These are phyloP conservation scores for Eira barbara DNA, from an alignment of 2,113 vertebrate species.

Conservation along the genomic window DNA sequence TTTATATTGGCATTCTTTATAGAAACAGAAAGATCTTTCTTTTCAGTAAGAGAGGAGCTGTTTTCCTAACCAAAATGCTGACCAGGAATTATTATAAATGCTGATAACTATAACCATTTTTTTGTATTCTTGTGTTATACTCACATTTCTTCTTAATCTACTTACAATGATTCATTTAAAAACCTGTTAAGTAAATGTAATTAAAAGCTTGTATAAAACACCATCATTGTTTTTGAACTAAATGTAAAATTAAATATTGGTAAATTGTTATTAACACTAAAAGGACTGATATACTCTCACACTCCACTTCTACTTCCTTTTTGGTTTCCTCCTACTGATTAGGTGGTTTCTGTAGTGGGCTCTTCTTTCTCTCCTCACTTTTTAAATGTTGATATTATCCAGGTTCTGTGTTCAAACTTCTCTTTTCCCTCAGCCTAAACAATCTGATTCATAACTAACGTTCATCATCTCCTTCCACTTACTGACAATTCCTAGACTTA, in stretches of 20 bases:
- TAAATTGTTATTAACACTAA: not conserved
- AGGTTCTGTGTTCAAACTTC: not conserved
- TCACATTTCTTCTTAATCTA: not conserved
- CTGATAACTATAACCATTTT: not conserved
- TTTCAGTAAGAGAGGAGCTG: not conserved
- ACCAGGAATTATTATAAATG: not conserved
- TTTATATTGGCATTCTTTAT: not conserved
- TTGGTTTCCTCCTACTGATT: not conserved
- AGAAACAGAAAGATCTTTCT: not conserved
- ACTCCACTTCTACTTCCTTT: not conserved
- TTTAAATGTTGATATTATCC: not conserved
- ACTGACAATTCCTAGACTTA: not conserved
- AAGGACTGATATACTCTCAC: not conserved
- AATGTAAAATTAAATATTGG: constrained; percentile 7
- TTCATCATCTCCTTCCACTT: not conserved
- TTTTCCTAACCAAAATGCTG: not conserved
- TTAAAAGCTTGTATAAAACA: not conserved
- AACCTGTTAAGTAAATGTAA: not conserved
- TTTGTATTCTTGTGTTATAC: not conserved
- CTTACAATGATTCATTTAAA: not conserved
- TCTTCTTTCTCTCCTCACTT: not conserved
- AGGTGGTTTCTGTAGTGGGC: not conserved
- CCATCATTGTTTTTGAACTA: not conserved
- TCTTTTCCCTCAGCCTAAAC: not conserved
- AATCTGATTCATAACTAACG: not conserved